Base-by-base conservation (phyloP, 2,113 vertebrate species). In the Neogale vison region DNA sequence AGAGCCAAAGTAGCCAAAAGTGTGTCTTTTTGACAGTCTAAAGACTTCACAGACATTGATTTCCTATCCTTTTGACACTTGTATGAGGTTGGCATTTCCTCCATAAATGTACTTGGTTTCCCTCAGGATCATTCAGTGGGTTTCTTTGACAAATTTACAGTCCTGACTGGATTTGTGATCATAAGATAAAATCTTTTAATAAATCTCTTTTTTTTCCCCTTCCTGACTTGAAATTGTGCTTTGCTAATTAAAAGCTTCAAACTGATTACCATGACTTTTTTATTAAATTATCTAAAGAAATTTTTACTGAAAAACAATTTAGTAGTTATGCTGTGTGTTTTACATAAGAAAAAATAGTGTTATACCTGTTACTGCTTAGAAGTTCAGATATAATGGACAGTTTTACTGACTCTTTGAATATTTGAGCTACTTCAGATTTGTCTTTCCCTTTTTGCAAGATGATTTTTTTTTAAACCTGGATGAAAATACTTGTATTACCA, bases 101-200 rank as follows among this genome's bases (percentile, higher is more conserved):
- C 97, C 95, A 61, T 86, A 95, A 98, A 97, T 29, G 65, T 96
- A 61, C 88, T 97, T 81, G 34, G 81, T 96, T 97, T 98, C 93
- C 96, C 97, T 88, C 45, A 91, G 95, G 87, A 93, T 92, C 52
- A 34, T 83, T 97, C 91, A 29, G 71, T n/a, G 65, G 80, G 36
- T 97, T 98, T 98, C 96, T 96, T 90, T 96, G 96, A 97, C 97
- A 97, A 97, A 96, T 98, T 98, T 94, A 26, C 57, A 90, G 80
- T 67, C 87, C 34, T 90, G 61, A 50, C 42, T 50, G 77, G 93
- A 97, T 98, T 98, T 97, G 88, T 83, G 17, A 91, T 88, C 0
- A 0, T 59, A 71, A 97, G 93, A 98, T 97, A 87, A 96, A 97
- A 97, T 96, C 88, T 97, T 94, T 93, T 57, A 79, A 97, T 95